Percentiles rank a stretch among this genome's conserved stretches.
Conservation (phyloP, 2,797 vertebrate genomes). For the Dryobates pubescens region DNA sequence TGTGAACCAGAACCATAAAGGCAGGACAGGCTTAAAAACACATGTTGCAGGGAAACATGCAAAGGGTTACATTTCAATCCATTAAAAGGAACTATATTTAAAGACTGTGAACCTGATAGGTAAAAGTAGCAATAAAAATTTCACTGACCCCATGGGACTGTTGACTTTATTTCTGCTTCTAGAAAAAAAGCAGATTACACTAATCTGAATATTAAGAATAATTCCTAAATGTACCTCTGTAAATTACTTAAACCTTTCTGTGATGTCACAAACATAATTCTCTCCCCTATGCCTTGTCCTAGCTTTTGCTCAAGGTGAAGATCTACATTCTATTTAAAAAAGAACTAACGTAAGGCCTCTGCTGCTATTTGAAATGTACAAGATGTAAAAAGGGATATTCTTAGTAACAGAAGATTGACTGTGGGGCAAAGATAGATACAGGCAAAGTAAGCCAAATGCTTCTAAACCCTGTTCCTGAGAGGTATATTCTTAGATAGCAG, state of each 20-base stretch:
- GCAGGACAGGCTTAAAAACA: background rate
- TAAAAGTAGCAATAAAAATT: background rate
- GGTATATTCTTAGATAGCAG: background rate
- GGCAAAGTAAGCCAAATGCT: background rate
- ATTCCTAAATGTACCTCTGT: background rate
- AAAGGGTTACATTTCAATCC: background rate
- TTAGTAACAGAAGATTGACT: background rate
- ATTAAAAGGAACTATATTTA: background rate
- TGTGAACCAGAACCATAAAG: background rate
- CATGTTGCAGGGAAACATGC: background rate
- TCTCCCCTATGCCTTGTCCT: background rate
- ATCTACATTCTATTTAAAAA: background rate
- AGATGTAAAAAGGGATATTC: background rate
- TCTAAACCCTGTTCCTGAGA: background rate
- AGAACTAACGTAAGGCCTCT: background rate
- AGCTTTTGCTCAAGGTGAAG: background rate
- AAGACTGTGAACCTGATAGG: background rate
- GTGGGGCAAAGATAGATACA: background rate
- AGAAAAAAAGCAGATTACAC: background rate
- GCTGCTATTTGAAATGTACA: background rate
- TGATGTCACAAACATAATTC: background rate
- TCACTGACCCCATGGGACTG: background rate
- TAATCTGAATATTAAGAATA: background rate
- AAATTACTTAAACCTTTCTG: background rate
- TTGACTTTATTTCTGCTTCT: background rate